Base-by-base conservation (phyloP, 2,888 invertebrate species). In the Toxonevra muliebris region DNA sequence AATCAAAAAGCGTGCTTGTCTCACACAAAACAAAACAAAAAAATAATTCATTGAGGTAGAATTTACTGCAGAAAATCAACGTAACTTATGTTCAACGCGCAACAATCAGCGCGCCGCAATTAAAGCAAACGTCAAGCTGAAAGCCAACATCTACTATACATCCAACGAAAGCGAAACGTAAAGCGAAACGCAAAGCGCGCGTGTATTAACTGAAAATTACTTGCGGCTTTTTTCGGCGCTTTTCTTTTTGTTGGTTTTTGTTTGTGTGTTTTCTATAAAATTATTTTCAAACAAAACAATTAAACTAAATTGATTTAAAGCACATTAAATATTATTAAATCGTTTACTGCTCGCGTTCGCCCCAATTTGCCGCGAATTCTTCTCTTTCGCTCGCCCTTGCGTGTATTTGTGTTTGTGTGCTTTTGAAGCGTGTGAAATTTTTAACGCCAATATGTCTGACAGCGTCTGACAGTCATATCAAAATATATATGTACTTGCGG, bases 1-100 rank as follows among this genome's bases (percentile, higher is more conserved):
- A 83, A 84, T 84, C 83, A 83, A 80, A 83, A 79, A 84, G 83
- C 82, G 84, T 84, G 59, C 58, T 40, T 65, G 82, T 83, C 59
- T 61, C 62, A 70, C 61, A 61, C 69, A 61, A 69, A 68, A 62
- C n/a, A 54, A 50, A 61, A 43, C 17, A 48, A 40, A 48, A n/a
- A 53, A 15, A 41, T 12, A 53, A 66, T 40, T 57, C 43, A 54
- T 20, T 20, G 30, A 54, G 43, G 57, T 19, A 60, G 15, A 12
- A 20, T 54, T 17, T 19, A 30, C 13, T 55, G 15, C 61, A 13
- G 15, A 65, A 20, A 19, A 13, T 12, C 9, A 30, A 30, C 30
- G 30, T 30, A 30, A 30, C 30, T 4, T 30, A 30, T 7, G 7
- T 30, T 30, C 17, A 30, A 30, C 57, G 48, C 57, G 60, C 48